These are phyloP conservation scores for Ferdinandea cuprea DNA, from an alignment of 2,888 invertebrate genomes.

Conservation along the genomic window DNA sequence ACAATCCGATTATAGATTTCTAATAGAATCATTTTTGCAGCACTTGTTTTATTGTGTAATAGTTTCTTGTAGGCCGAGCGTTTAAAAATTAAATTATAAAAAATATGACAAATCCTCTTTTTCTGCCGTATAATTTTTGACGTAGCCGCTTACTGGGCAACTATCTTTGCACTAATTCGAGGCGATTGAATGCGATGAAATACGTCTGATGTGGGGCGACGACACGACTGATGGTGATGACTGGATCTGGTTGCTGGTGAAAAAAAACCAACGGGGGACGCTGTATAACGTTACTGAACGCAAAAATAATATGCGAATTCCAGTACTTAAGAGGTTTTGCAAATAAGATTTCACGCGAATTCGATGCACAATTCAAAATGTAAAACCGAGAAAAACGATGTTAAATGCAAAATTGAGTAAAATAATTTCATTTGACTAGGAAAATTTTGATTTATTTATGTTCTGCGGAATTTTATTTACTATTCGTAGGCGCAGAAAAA, in stretches of 20 bases:
- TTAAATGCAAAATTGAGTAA: slow-evolving; percentile 31
- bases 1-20: slow-evolving; percentile 99
- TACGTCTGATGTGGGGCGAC: slow-evolving; percentile 37
- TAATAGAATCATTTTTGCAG: slow-evolving; percentile 92
- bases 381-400: neutral
- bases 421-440: slow-evolving; percentile 60
- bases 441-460: slow-evolving; percentile 4
- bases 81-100: slow-evolving; percentile 33
- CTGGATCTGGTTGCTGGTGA: slow-evolving; percentile 32
- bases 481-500: slow-evolving; percentile 30
- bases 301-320: slow-evolving; percentile 59
- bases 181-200: slow-evolving; percentile 58
- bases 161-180: slow-evolving; percentile 50
- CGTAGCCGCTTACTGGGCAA: slow-evolving; percentile 63
- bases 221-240: no score
- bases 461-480: slow-evolving; percentile 22
- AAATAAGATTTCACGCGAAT: neutral
- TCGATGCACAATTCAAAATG: neutral
- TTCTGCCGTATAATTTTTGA: slow-evolving; percentile 36
- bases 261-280: slow-evolving; percentile 46
- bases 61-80: slow-evolving; percentile 1
- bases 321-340: slow-evolving; percentile 22
- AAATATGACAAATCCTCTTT: slow-evolving; percentile 28
- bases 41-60: slow-evolving; percentile 29
- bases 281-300: slow-evolving; percentile 47